These are phyloP conservation scores for Zonitis immaculata DNA, from an alignment of 2,888 invertebrate species.

Conservation along the genomic window DNA sequence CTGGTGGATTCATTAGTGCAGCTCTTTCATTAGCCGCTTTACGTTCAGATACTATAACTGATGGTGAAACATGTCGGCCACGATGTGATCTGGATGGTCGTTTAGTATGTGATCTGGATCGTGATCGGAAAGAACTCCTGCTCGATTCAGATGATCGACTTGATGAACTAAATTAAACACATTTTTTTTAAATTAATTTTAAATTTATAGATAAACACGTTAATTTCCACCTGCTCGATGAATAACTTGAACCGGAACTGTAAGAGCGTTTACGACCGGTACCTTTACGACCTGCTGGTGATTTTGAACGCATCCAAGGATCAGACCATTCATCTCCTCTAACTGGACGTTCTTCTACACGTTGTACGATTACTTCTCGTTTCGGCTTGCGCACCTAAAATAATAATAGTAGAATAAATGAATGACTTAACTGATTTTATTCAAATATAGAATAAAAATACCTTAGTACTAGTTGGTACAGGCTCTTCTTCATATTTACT, in stretches of 20 bases:
- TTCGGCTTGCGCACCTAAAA: slow-evolving; percentile 39
- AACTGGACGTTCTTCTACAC: slow-evolving; percentile 49
- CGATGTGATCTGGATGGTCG: slow-evolving; percentile 43
- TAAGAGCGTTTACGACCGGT: slow-evolving; percentile 57
- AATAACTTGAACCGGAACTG: slow-evolving; percentile 68
- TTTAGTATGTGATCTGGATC: slow-evolving; percentile 49
- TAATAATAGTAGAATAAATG: not conserved
- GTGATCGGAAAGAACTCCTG: slow-evolving; percentile 33
- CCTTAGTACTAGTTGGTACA: slow-evolving; percentile 12
- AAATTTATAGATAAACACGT: not conserved
- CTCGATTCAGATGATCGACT: slow-evolving; percentile 43
- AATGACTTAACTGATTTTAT: not conserved
- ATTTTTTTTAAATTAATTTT: not conserved
- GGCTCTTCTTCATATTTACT: slow-evolving; percentile 52
- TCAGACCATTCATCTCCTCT: slow-evolving; percentile 91
- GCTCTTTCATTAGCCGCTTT: slow-evolving; percentile 62
- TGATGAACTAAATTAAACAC: slow-evolving; percentile 38
- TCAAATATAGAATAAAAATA: not conserved
- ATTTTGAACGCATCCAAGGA: slow-evolving; percentile 84
- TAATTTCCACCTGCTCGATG: slow-evolving; percentile 53
- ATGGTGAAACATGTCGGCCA: slow-evolving; percentile 53
- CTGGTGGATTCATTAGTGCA: slow-evolving; percentile 71
- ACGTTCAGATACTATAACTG: slow-evolving; percentile 61
- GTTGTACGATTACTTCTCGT: slow-evolving; percentile 67
- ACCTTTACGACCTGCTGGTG: slow-evolving; percentile 56